A percentile compares a stretch with the other conserved stretches of the same genome.
These are phyloP conservation scores for Ischnura elegans DNA, from an alignment of 2,888 invertebrate genomes.

Conservation along the genomic window DNA sequence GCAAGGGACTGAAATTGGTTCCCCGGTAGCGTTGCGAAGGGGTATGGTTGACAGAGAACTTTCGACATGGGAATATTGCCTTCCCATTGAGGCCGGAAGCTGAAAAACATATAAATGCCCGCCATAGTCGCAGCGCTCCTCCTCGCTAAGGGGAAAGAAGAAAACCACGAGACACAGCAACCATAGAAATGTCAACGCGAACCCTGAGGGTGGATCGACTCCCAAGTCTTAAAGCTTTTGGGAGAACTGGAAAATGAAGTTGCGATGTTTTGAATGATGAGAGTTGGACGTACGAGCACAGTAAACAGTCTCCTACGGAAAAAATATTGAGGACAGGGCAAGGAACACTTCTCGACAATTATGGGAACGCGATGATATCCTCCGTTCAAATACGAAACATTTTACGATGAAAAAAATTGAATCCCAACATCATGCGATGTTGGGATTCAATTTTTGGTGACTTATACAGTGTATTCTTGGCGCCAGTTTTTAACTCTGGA, in stretches of 20 bases:
- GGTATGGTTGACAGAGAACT: not conserved
- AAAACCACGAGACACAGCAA: not conserved
- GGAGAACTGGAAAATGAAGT: slow-evolving; percentile 14
- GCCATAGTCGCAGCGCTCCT: not conserved
- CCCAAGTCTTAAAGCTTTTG: not conserved
- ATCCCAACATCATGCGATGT: too few species aligned
- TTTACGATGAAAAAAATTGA: too few species aligned
- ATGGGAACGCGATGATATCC: not conserved
- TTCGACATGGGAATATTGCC: not conserved
- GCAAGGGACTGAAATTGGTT: not conserved
- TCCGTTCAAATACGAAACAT: not conserved
- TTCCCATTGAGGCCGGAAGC: not conserved
- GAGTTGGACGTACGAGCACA: not conserved
- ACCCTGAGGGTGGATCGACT: not conserved
- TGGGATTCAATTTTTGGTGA: too few species aligned
- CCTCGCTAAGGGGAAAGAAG: not conserved
- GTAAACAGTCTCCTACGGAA: not conserved
- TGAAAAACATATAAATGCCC: slow-evolving; percentile 11
- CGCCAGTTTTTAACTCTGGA: too few species aligned
- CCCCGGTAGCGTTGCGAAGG: not conserved
- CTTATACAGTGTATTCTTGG: too few species aligned
- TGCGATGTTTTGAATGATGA: not conserved
- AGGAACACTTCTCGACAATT: not conserved
- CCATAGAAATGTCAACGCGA: slow-evolving; percentile 22
- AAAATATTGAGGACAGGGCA: not conserved